phyloP scores from a whole-genome alignment of 2,888 invertebrate genomes.

The Monopis laevigella region DNA sequence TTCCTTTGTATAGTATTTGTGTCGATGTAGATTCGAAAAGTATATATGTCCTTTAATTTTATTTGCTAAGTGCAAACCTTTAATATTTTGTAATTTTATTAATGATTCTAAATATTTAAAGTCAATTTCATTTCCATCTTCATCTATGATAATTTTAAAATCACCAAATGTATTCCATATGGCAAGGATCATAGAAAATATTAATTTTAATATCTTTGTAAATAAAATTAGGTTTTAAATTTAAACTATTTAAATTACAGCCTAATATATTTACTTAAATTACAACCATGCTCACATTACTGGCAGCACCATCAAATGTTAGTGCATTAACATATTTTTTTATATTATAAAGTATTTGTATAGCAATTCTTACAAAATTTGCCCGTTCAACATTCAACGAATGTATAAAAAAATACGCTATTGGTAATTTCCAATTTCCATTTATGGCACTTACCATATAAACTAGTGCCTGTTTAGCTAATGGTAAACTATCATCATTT shows the following conservation, averaged over 20 bases:
- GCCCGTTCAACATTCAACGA: slow-evolving; percentile 13
- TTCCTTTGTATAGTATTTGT: no score
- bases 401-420: slow-evolving; percentile 14
- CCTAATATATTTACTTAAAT: slow-evolving; percentile 7
- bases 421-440: slow-evolving; percentile 14
- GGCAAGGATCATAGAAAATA: slow-evolving; percentile 13
- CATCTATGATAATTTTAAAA: slow-evolving; percentile 5
- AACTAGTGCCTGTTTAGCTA: slow-evolving; percentile 14
- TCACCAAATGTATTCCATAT: slow-evolving; percentile 11
- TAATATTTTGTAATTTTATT: slow-evolving; percentile 1
- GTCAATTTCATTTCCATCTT: slow-evolving; percentile 1
- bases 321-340: neutral
- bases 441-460: slow-evolving; percentile 15
- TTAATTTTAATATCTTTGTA: slow-evolving; percentile 7
- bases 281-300: slow-evolving; percentile 12
- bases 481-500: slow-evolving; percentile 11
- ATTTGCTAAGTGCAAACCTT: neutral
- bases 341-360: slow-evolving; percentile 1
- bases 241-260: slow-evolving; percentile 6
- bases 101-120: slow-evolving; percentile 7
- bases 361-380: slow-evolving; percentile 8
- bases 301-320: slow-evolving; percentile 14
- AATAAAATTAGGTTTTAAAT: slow-evolving; percentile 2
- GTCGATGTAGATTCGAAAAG: slow-evolving; percentile 1
- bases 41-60: neutral